Conservation (phyloP, 2,113 vertebrate genomes). For the Aphyosemion australe region DNA sequence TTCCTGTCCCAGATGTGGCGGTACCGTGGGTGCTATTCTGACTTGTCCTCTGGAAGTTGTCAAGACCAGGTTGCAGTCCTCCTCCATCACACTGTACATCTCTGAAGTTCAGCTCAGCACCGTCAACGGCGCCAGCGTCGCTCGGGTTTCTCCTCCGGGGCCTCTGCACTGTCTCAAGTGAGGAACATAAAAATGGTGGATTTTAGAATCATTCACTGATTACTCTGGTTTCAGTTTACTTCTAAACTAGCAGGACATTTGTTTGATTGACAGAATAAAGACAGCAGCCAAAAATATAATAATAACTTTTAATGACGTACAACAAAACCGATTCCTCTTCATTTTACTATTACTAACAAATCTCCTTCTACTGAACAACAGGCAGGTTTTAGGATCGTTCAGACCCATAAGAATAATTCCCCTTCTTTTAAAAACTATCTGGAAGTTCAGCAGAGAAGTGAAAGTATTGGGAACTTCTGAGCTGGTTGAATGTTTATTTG, state of each 20-base stretch:
- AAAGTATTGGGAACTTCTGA: constrained; percentile 7
- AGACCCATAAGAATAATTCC: neutral
- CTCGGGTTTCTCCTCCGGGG: constrained; percentile 90
- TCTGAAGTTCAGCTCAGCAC: constrained; percentile 95
- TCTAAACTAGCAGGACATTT: too few relatives aligned
- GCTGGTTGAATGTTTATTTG: constrained; percentile 3
- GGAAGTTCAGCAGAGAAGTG: constrained; percentile 25
- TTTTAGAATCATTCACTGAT: too few relatives aligned
- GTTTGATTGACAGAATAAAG: too few relatives aligned
- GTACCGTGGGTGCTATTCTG: constrained; percentile 96
- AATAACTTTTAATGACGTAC: too few relatives aligned
- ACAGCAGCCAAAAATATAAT: too few relatives aligned
- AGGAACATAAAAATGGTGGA: constrained; percentile 53
- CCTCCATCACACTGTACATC: constrained; percentile 91
- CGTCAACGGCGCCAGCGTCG: constrained; percentile 88
- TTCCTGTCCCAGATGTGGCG: constrained; percentile 86
- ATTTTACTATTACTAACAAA: too few relatives aligned
- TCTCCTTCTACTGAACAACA: too few relatives aligned
- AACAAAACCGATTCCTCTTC: too few relatives aligned
- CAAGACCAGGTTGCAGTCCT: constrained; percentile 96
- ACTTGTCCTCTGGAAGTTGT: constrained; percentile 99
- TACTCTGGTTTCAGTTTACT: too few relatives aligned
- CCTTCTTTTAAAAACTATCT: constrained; percentile 13
- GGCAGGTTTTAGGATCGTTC: neutral
- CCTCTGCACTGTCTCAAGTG: constrained; percentile 97